Evolutionary conservation across 2,113 vertebrate species (phyloP).

Genomic region (Paramormyrops kingsleyae): DNA sequence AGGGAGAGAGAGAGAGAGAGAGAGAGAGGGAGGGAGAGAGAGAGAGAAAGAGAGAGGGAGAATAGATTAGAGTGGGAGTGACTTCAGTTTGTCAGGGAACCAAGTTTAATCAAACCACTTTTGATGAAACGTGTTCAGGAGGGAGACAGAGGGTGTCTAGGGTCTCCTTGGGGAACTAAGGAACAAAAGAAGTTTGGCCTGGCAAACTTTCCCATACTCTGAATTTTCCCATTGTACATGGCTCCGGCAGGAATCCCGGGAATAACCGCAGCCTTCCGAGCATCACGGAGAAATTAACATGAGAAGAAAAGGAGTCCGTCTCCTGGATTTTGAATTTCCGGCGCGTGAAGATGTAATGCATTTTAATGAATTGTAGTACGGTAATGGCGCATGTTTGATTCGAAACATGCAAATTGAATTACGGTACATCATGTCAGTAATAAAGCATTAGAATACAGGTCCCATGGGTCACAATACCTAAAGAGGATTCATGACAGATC

Average conservation of each 20-base stretch:
- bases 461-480: neutral
- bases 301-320: neutral
- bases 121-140: neutral
- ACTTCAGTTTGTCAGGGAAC: neutral
- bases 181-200: neutral
- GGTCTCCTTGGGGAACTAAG: neutral
- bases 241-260: neutral
- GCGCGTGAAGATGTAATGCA: neutral
- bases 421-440: neutral
- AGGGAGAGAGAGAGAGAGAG: constrained; percentile 3
- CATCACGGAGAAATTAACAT: neutral
- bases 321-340: constrained; percentile 1
- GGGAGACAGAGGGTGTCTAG: neutral
- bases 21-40: neutral
- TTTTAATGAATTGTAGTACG: neutral
- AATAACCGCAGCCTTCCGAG: neutral
- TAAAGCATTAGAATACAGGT: neutral
- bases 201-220: neutral
- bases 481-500: neutral
- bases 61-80: neutral
- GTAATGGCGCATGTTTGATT: neutral
- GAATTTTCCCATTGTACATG: neutral
- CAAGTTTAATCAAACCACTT: neutral
- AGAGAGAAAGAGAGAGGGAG: neutral
- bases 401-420: neutral